A percentile compares a stretch with the other conserved stretches of the same genome.
These are phyloP conservation scores for Dicyrtomina minuta DNA, from an alignment of 2,888 invertebrate genomes.

Conservation along the genomic window DNA sequence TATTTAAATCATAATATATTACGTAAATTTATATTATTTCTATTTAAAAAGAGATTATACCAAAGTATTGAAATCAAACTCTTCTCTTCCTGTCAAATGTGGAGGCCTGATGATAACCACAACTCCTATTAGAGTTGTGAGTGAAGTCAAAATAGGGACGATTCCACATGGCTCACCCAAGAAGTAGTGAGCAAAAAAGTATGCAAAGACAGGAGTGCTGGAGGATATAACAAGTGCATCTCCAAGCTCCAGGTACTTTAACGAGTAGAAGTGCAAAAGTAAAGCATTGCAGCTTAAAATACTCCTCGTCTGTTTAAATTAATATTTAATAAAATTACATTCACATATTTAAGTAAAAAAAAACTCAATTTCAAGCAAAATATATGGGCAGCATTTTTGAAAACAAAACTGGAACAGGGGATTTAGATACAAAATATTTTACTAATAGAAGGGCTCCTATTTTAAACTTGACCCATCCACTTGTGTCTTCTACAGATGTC, in stretches of 20 bases:
- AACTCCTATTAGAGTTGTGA: conserved; percentile 43
- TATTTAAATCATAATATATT: too few relatives aligned
- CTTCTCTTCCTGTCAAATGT: conserved; percentile 40
- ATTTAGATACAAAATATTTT: neutral
- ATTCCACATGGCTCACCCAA: conserved; percentile 45
- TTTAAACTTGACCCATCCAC: conserved; percentile 4
- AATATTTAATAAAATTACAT: too few relatives aligned
- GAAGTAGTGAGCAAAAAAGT: conserved; percentile 41
- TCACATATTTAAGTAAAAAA: neutral
- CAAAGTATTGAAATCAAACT: conserved; percentile 42
- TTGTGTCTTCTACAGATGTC: neutral
- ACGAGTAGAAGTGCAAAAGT: conserved; percentile 38
- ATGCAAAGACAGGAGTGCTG: conserved; percentile 44
- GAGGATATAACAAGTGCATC: conserved; percentile 43
- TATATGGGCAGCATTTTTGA: neutral
- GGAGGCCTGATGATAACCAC: conserved; percentile 45
- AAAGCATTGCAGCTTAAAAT: conserved; percentile 30
- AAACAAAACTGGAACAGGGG: neutral
- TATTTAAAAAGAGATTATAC: too few relatives aligned
- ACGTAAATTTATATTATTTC: too few relatives aligned
- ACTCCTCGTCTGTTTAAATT: conserved; percentile 10
- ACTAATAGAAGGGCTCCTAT: neutral
- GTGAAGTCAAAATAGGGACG: conserved; percentile 37
- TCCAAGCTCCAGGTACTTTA: conserved; percentile 36
- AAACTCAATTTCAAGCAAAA: neutral